A percentile compares a stretch with the other conserved stretches of the same genome.
phyloP scores from a whole-genome alignment of 2,888 invertebrate species.

The Pilophorus perplexus region DNA sequence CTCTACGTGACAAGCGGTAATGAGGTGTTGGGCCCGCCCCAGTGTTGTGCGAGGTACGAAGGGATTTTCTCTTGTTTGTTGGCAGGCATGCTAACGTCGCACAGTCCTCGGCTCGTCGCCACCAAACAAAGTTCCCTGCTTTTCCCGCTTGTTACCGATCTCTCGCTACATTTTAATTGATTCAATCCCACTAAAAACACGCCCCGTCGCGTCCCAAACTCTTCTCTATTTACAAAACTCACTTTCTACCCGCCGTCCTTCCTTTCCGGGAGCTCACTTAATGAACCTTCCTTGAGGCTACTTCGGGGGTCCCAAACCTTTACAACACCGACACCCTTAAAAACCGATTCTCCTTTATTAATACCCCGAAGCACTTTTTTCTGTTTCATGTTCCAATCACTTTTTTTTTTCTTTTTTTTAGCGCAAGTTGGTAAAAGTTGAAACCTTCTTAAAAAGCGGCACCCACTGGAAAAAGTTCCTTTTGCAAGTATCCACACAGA shows the following conservation, averaged over 20 bases:
- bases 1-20: constrained; percentile 33
- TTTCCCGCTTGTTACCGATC: constrained; percentile 27
- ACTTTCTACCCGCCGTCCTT: constrained; percentile 9
- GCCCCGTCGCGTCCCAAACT: constrained; percentile 38
- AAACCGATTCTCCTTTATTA: constrained; percentile 32
- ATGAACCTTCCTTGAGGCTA: constrained; percentile 34
- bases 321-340: constrained; percentile 36
- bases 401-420: background rate
- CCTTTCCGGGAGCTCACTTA: constrained; percentile 9
- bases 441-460: no score
- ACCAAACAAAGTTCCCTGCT: constrained; percentile 30
- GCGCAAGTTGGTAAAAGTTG: constrained; percentile 18
- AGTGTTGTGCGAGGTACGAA: no score
- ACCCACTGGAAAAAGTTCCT: no score
- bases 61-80: constrained; percentile 35
- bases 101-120: background rate
- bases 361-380: constrained; percentile 28
- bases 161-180: constrained; percentile 48
- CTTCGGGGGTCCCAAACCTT: constrained; percentile 26
- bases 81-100: constrained; percentile 32
- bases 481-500: no score
- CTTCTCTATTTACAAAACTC: constrained; percentile 44
- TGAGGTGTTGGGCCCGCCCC: constrained; percentile 24
- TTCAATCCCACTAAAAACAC: constrained; percentile 49
- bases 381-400: constrained; percentile 13